These are phyloP conservation scores for Mobula birostris DNA, from an alignment of 2,113 vertebrate species.

Conservation along the genomic window DNA sequence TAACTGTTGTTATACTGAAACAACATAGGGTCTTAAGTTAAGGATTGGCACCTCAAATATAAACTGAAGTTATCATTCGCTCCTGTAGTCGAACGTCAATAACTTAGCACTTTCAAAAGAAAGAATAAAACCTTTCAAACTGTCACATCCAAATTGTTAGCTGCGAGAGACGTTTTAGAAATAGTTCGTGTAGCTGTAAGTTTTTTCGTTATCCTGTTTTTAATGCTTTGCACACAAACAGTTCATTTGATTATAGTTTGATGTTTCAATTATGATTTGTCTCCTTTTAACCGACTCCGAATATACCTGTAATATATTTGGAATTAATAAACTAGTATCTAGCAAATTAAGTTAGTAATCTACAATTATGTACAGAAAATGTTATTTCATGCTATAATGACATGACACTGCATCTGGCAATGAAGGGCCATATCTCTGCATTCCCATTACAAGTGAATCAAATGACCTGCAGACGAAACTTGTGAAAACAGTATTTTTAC, in stretches of 20 bases:
- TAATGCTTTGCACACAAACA: background rate
- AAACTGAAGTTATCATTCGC: background rate
- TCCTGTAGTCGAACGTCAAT: background rate
- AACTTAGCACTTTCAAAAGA: background rate
- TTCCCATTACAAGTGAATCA: background rate
- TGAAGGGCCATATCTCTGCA: background rate
- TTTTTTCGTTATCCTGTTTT: background rate
- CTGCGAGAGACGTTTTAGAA: background rate
- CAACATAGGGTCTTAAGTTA: background rate
- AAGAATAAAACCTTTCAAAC: background rate
- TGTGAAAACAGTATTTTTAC: background rate
- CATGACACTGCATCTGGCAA: background rate
- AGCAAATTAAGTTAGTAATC: background rate
- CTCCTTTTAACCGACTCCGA: background rate
- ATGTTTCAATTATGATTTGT: background rate
- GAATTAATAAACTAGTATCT: background rate
- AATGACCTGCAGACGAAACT: background rate
- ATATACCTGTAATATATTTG: background rate
- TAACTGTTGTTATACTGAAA: background rate
- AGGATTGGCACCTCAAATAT: background rate
- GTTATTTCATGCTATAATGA: background rate
- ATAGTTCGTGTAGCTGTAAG: background rate
- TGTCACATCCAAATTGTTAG: background rate
- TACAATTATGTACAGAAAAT: background rate
- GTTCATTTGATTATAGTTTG: background rate